Conservation (phyloP, 1,140 invertebrate species). For the Drosophila orosa region DNA sequence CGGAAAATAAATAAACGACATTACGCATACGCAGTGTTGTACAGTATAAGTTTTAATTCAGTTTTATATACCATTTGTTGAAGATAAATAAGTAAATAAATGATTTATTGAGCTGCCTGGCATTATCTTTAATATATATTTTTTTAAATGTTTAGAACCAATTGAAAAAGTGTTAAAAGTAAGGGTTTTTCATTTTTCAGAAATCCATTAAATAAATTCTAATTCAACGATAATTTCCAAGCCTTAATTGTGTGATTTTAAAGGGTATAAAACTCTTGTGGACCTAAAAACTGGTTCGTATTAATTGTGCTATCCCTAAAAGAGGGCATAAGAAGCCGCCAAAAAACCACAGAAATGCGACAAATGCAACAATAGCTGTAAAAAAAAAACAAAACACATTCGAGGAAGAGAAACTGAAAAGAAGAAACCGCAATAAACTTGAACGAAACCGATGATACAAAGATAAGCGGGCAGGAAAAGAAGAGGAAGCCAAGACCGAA, state of each 20-base stretch:
- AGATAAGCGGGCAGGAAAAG: conserved; percentile 8
- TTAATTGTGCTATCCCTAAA: background rate
- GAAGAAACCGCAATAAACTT: conserved; percentile 60
- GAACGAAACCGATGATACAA: conserved; percentile 7
- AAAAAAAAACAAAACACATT: conserved; percentile 43
- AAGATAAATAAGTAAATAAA: background rate
- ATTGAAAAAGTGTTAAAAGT: background rate
- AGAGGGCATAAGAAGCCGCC: background rate
- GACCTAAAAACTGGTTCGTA: background rate
- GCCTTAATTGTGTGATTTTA: background rate
- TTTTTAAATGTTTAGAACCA: too few relatives aligned
- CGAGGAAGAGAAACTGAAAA: conserved; percentile 33
- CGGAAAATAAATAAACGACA: background rate
- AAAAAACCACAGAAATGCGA: conserved; percentile 68
- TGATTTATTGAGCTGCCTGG: background rate
- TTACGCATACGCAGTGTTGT: conserved; percentile 6
- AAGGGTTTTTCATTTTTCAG: too few relatives aligned
- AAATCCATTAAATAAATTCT: background rate
- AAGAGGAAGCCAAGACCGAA: background rate
- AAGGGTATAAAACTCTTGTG: background rate
- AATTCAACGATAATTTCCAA: too few relatives aligned
- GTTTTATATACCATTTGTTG: background rate
- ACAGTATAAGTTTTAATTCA: too few relatives aligned
- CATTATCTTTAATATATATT: too few relatives aligned
- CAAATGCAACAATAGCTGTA: conserved; percentile 80